Conservation (phyloP, 2,113 vertebrate species). For the Amphiprion ocellaris region DNA sequence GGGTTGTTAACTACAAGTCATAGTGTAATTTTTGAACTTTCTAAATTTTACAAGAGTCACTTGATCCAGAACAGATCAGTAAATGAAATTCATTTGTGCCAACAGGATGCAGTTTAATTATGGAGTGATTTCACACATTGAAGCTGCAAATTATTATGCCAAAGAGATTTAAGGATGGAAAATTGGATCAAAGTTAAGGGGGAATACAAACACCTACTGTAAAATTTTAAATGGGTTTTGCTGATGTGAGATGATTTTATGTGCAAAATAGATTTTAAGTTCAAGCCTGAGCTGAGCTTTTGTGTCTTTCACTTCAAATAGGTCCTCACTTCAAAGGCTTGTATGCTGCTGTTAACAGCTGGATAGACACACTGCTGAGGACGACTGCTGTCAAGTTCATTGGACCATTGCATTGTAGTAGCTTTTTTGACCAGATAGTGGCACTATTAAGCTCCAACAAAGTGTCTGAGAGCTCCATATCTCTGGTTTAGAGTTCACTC, state of each 20-base stretch:
- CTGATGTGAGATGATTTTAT: conserved; percentile 23
- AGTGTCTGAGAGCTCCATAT: not conserved
- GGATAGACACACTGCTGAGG: conserved; percentile 54
- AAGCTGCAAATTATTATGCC: not conserved
- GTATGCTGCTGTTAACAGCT: conserved; percentile 66
- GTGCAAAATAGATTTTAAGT: conserved; percentile 28
- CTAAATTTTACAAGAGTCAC: not conserved
- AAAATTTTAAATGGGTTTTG: conserved; percentile 7
- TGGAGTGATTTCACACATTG: not conserved
- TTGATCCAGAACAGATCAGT: conserved; percentile 13
- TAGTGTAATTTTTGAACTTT: conserved; percentile 8
- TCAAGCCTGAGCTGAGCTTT: conserved; percentile 59
- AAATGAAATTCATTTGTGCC: conserved; percentile 1
- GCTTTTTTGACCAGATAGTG: conserved; percentile 47
- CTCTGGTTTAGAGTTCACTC: not conserved
- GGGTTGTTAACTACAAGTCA: not conserved
- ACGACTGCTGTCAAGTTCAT: conserved; percentile 65
- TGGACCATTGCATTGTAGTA: conserved; percentile 54
- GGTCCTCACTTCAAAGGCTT: conserved; percentile 55
- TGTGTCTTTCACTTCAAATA: conserved; percentile 50
- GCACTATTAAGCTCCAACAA: conserved; percentile 39
- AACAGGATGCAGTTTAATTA: not conserved
- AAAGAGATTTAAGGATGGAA: too few relatives aligned
- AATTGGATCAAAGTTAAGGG: too few relatives aligned
- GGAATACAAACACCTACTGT: too few relatives aligned